These are phyloP conservation scores for Merops nubicus DNA, from an alignment of 2,113 vertebrate species.

Conservation along the genomic window DNA sequence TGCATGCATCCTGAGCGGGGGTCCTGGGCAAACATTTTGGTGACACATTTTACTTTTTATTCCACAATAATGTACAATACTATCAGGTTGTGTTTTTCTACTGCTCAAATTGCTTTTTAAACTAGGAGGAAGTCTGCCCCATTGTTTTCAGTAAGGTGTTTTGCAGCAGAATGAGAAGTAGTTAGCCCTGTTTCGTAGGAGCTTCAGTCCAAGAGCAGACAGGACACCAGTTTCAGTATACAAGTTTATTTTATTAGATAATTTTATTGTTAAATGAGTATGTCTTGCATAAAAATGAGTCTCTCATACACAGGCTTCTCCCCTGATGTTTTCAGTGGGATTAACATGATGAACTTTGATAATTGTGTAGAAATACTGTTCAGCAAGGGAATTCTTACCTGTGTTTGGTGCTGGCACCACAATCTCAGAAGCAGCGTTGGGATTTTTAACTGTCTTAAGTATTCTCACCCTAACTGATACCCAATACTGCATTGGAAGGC, in stretches of 20 bases:
- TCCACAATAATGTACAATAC: not conserved
- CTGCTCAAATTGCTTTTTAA: not conserved
- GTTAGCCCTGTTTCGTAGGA: not conserved
- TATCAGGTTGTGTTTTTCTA: not conserved
- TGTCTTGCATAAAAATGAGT: not conserved
- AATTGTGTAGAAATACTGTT: not conserved
- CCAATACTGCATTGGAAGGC: not conserved
- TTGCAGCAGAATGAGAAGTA: no score
- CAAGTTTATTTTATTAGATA: not conserved
- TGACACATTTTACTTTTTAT: not conserved
- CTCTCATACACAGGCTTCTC: no score
- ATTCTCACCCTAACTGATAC: not conserved
- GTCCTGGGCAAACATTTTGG: not conserved
- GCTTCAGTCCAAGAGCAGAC: not conserved
- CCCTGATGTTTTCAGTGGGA: not conserved
- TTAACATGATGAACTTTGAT: not conserved
- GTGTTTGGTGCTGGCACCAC: not conserved
- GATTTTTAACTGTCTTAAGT: not conserved
- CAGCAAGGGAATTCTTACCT: not conserved
- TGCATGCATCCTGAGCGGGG: not conserved
- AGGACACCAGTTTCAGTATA: not conserved
- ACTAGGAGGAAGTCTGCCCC: not conserved
- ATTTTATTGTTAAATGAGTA: not conserved
- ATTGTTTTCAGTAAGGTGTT: not conserved
- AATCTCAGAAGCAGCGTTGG: not conserved